Evolutionary conservation across 2,113 vertebrate genomes (phyloP).

Genomic region (Coreoperca whiteheadi): DNA sequence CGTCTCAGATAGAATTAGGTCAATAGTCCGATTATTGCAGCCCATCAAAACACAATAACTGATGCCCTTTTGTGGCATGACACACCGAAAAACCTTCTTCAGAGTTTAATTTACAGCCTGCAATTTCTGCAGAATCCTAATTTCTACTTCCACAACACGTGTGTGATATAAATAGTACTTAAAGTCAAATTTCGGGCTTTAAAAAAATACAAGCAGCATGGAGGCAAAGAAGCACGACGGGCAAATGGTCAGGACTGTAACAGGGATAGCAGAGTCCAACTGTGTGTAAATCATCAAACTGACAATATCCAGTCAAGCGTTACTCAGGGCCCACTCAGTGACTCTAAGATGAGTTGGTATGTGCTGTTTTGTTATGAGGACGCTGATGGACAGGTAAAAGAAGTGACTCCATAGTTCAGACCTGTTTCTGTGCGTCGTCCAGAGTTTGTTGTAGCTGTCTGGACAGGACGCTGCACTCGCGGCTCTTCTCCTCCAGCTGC

Average conservation of each 20-base stretch:
- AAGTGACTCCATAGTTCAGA: constrained; percentile 52
- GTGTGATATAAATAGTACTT: not conserved
- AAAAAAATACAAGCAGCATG: not conserved
- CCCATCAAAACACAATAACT: not conserved
- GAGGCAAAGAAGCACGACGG: not conserved
- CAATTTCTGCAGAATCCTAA: not conserved
- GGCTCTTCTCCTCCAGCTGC: constrained; percentile 89
- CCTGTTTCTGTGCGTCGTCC: constrained; percentile 90
- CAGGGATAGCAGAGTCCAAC: not conserved
- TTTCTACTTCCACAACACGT: not conserved
- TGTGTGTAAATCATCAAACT: too few species aligned
- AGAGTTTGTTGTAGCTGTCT: constrained; percentile 89
- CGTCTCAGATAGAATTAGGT: not conserved
- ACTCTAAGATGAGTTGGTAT: too few species aligned
- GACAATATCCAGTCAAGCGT: too few species aligned
- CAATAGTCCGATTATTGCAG: not conserved
- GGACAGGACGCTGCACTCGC: constrained; percentile 86
- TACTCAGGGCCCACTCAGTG: too few species aligned
- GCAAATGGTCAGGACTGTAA: not conserved
- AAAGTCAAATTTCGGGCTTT: not conserved
- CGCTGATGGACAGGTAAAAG: not conserved
- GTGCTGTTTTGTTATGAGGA: not conserved
- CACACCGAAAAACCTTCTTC: not conserved
- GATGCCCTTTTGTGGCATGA: not conserved
- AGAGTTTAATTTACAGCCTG: too few species aligned